These are phyloP conservation scores for Misgurnus mizolepis DNA, from an alignment of 2,113 vertebrate genomes.

Conservation along the genomic window DNA sequence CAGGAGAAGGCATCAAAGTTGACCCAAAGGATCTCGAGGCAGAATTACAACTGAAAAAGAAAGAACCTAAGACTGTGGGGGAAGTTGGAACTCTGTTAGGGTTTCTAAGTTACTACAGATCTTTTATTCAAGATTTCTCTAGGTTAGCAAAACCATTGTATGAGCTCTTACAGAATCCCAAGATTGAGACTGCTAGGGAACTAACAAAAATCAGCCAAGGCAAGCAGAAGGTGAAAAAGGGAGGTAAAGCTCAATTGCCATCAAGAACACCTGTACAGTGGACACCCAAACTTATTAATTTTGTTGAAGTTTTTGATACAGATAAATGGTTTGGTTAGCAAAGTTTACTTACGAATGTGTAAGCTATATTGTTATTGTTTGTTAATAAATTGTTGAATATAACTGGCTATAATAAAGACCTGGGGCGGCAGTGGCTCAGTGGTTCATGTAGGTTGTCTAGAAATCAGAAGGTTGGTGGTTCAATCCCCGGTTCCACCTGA, in stretches of 20 bases:
- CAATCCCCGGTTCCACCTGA: no score
- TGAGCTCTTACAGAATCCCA: background rate
- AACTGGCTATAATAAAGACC: no score
- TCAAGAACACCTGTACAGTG: background rate
- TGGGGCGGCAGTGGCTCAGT: no score
- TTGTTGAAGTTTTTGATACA: no score
- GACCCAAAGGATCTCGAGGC: constrained; percentile 39
- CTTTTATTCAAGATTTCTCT: constrained; percentile 3
- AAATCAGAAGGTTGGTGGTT: no score
- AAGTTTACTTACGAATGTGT: no score
- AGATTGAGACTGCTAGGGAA: background rate
- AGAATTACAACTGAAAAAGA: constrained; percentile 2
- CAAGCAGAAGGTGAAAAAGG: background rate
- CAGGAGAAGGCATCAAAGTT: background rate
- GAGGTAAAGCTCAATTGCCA: background rate
- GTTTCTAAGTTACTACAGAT: constrained; percentile 29
- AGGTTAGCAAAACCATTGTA: background rate
- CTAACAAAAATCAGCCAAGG: background rate
- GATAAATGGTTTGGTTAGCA: no score
- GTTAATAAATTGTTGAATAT: no score
- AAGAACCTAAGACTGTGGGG: background rate
- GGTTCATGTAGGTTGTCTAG: no score
- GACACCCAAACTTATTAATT: background rate
- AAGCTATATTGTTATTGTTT: no score
- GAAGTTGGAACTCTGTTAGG: constrained; percentile 7